Evolutionary conservation across 1,140 invertebrate species (phyloP).

Genomic region (Drosophila ercepeae): DNA sequence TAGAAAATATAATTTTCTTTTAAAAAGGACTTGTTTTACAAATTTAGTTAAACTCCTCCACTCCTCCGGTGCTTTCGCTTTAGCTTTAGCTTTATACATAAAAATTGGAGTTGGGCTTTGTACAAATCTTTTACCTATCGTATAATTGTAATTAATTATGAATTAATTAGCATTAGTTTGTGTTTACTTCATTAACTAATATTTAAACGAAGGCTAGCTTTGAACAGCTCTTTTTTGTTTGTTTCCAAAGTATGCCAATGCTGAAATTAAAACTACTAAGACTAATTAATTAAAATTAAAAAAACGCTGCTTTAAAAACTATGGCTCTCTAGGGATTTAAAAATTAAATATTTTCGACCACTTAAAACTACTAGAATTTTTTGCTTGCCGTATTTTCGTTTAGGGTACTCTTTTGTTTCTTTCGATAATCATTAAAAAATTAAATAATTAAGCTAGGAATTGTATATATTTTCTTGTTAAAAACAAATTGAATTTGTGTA

Average conservation of each 20-base stretch:
- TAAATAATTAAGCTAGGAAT: constrained; percentile 68
- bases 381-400: constrained; percentile 9
- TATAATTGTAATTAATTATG: constrained; percentile 51
- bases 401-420: not conserved
- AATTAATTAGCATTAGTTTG: constrained; percentile 66
- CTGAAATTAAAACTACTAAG: constrained; percentile 70
- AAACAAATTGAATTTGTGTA: constrained; percentile 74
- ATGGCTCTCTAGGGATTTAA: constrained; percentile 54
- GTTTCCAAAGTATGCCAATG: constrained; percentile 63
- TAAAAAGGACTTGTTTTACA: constrained; percentile 58
- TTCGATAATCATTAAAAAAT: constrained; percentile 14
- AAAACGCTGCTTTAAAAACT: constrained; percentile 66
- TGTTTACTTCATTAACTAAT: constrained; percentile 74
- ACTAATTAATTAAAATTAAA: constrained; percentile 77
- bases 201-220: constrained; percentile 51
- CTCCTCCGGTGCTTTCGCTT: constrained; percentile 18
- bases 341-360: constrained; percentile 33
- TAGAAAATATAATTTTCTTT: constrained; percentile 60
- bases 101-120: constrained; percentile 79
- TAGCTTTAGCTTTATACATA: constrained; percentile 63
- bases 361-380: constrained; percentile 53
- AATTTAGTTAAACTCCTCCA: constrained; percentile 36
- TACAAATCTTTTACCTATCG: constrained; percentile 65
- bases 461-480: constrained; percentile 14
- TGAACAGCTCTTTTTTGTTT: constrained; percentile 28